phyloP scores from a whole-genome alignment of 1,140 invertebrate species.

The Solenopsis fugax region DNA sequence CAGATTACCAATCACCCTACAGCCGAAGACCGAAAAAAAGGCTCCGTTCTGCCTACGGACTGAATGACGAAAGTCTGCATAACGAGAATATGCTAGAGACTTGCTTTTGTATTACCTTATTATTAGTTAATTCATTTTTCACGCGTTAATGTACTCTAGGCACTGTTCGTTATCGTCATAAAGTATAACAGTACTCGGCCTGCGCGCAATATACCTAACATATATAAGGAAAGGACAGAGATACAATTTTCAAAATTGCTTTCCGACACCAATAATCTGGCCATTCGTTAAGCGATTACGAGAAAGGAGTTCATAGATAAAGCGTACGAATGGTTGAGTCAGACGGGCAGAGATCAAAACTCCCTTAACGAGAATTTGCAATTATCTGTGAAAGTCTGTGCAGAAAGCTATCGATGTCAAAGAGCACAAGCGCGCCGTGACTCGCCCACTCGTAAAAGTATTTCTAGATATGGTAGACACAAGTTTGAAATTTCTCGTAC shows the following conservation, averaged over 20 bases:
- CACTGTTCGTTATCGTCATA: constrained; percentile 61
- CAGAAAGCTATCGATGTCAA: constrained; percentile 47
- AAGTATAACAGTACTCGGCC: constrained; percentile 59
- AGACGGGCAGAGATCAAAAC: constrained; percentile 41
- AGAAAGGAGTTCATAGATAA: constrained; percentile 66
- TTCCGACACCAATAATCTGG: constrained; percentile 57
- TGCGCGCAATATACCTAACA: constrained; percentile 39
- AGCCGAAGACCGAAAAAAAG: constrained; percentile 79
- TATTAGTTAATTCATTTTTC: constrained; percentile 67
- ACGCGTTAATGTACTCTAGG: constrained; percentile 67
- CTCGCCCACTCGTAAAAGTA: constrained; percentile 71
- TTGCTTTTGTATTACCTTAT: constrained; percentile 71
- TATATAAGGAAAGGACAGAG: constrained; percentile 50
- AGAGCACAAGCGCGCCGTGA: constrained; percentile 47
- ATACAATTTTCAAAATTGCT: constrained; percentile 63
- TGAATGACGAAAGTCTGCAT: constrained; percentile 73
- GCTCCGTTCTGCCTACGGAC: constrained; percentile 74
- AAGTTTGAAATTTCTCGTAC: constrained; percentile 86
- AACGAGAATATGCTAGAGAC: constrained; percentile 66
- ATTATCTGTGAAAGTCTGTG: constrained; percentile 54
- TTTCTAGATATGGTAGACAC: constrained; percentile 86
- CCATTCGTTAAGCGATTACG: constrained; percentile 66
- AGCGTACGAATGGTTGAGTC: constrained; percentile 58
- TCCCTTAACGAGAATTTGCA: constrained; percentile 55
- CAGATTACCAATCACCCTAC: constrained; percentile 81